These are phyloP conservation scores for Heliothis subflexa DNA, from an alignment of 1,140 invertebrate species.

Conservation along the genomic window DNA sequence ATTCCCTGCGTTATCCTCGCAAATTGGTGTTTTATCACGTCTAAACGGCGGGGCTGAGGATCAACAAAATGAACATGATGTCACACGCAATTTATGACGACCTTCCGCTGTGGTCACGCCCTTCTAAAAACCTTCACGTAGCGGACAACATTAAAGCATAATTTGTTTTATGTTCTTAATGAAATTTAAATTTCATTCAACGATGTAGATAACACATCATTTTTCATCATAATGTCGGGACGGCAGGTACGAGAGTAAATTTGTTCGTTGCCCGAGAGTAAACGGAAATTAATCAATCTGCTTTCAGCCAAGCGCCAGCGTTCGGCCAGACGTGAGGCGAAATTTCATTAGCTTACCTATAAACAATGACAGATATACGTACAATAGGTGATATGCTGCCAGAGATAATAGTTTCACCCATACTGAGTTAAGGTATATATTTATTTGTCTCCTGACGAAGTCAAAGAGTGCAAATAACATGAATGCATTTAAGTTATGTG, in stretches of 20 bases:
- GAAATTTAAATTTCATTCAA: slow-evolving; percentile 32
- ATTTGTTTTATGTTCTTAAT: slow-evolving; percentile 29
- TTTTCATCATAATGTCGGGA: slow-evolving; percentile 45
- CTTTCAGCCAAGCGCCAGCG: slow-evolving; percentile 50
- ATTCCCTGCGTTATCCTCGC: not conserved
- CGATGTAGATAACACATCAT: slow-evolving; percentile 39
- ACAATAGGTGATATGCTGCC: not conserved
- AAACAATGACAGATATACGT: slow-evolving; percentile 32
- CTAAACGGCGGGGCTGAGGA: slow-evolving; percentile 13
- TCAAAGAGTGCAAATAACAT: slow-evolving; percentile 46
- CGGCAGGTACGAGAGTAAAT: slow-evolving; percentile 48
- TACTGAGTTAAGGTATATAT: not conserved
- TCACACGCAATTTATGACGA: slow-evolving; percentile 43
- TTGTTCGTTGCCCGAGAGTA: slow-evolving; percentile 48
- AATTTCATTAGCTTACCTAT: slow-evolving; percentile 41
- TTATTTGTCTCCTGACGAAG: slow-evolving; percentile 26
- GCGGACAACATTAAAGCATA: slow-evolving; percentile 34
- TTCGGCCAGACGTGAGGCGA: slow-evolving; percentile 35
- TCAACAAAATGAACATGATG: slow-evolving; percentile 41
- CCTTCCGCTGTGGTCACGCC: slow-evolving; percentile 38
- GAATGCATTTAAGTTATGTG: slow-evolving; percentile 47
- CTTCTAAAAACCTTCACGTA: slow-evolving; percentile 43
- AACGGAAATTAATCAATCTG: slow-evolving; percentile 63
- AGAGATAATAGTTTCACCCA: not conserved
- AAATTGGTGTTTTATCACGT: slow-evolving; percentile 19